Conservation (phyloP, 2,888 invertebrate species). For the Arrhopalites spinosus region DNA sequence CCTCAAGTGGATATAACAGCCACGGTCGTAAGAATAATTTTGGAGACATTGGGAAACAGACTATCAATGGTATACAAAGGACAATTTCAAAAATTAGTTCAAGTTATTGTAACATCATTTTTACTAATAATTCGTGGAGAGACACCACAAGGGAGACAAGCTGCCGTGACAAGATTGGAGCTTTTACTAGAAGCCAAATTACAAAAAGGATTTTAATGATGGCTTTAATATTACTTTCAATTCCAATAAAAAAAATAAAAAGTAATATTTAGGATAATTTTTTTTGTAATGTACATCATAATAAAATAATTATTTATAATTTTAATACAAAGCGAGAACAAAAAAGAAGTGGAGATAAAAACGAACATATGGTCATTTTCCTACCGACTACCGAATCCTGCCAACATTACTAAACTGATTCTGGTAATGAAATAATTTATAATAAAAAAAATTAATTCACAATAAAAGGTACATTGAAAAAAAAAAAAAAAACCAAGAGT, state of each 20-base stretch:
- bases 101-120: conserved; percentile 39
- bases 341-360: neutral
- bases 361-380: neutral
- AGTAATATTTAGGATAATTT: neutral
- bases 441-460: too few species aligned
- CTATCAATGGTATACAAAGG: conserved; percentile 40
- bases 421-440: too few species aligned
- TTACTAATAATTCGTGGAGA: conserved; percentile 47
- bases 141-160: conserved; percentile 45
- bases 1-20: conserved; percentile 55
- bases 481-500: too few species aligned
- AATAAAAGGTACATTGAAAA: too few species aligned
- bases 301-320: neutral
- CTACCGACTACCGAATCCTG: too few species aligned
- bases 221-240: neutral
- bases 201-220: conserved; percentile 17
- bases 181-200: conserved; percentile 45
- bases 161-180: conserved; percentile 50
- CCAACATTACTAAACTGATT: too few species aligned
- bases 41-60: conserved; percentile 50
- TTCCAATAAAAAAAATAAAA: neutral
- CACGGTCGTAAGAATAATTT: conserved; percentile 50
- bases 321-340: neutral
- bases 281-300: neutral
- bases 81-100: conserved; percentile 52